Percentiles rank a stretch among this genome's conserved stretches.
Evolutionary conservation across 2,888 invertebrate genomes (phyloP).

Genomic region (Nyleta sp.): DNA sequence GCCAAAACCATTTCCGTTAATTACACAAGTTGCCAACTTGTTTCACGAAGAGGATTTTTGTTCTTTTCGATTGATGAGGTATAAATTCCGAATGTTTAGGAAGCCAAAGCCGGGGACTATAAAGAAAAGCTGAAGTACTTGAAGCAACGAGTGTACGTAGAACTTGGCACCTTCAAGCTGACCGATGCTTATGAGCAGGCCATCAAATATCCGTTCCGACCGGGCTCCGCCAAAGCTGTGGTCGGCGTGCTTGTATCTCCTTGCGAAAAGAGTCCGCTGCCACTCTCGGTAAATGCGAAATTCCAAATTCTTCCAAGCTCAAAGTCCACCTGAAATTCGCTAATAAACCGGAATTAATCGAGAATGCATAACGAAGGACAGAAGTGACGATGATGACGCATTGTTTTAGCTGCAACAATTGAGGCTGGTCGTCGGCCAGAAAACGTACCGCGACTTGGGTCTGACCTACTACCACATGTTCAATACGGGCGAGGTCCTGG

Average conservation of each 20-base stretch:
- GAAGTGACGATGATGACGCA: no score
- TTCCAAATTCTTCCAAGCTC: not conserved
- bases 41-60: no score
- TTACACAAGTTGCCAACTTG: no score
- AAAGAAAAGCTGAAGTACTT: constrained; percentile 73
- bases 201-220: constrained; percentile 88
- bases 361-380: no score
- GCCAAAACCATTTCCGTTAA: no score
- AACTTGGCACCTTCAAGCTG: constrained; percentile 82
- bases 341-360: no score
- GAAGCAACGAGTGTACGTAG: constrained; percentile 82
- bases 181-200: constrained; percentile 86
- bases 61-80: no score
- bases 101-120: constrained; percentile 71
- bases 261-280: constrained; percentile 84
- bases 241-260: constrained; percentile 86
- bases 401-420: constrained; percentile 76
- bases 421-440: constrained; percentile 75
- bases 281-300: constrained; percentile 83
- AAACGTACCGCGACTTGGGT: constrained; percentile 84
- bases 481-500: constrained; percentile 84
- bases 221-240: constrained; percentile 89
- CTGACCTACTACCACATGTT: constrained; percentile 86
- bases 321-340: not conserved
- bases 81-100: constrained; percentile 72